These are phyloP conservation scores for Petrosia ficiformis DNA, from an alignment of 37 sponge, comb jelly and placozoan species.

Conservation along the genomic window DNA sequence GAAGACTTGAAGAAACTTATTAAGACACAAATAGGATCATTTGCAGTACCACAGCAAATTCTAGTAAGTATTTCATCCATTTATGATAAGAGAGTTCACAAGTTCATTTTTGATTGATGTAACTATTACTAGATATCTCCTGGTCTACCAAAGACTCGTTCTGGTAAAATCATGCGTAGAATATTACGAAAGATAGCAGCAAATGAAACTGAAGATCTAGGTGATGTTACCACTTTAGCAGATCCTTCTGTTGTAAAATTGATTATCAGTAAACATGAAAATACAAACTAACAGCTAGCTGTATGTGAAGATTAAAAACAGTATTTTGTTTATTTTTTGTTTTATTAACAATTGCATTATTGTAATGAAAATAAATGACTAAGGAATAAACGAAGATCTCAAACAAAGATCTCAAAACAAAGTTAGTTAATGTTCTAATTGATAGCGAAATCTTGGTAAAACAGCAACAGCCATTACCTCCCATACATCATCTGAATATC, in stretches of 20 bases:
- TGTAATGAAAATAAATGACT: no score
- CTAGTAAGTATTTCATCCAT: constrained; percentile 43
- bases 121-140: constrained; percentile 69
- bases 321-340: not conserved
- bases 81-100: not conserved
- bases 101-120: not conserved
- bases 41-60: constrained; percentile 85
- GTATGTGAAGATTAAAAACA: not conserved
- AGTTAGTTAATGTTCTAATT: not conserved
- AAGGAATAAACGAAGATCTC: no score
- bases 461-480: not conserved
- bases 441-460: not conserved
- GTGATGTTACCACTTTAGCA: constrained; percentile 92
- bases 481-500: not conserved
- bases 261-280: constrained; percentile 33
- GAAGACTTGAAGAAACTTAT: constrained; percentile 50
- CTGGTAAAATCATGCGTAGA: constrained; percentile 98
- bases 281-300: not conserved
- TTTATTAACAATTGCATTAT: not conserved
- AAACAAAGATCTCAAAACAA: no score
- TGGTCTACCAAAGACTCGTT: constrained; percentile 97
- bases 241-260: constrained; percentile 82
- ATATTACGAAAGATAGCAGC: constrained; percentile 86
- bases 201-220: constrained; percentile 62
- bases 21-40: constrained; percentile 71